phyloP scores from a whole-genome alignment of 2,113 vertebrate genomes.

The Pandion haliaetus region DNA sequence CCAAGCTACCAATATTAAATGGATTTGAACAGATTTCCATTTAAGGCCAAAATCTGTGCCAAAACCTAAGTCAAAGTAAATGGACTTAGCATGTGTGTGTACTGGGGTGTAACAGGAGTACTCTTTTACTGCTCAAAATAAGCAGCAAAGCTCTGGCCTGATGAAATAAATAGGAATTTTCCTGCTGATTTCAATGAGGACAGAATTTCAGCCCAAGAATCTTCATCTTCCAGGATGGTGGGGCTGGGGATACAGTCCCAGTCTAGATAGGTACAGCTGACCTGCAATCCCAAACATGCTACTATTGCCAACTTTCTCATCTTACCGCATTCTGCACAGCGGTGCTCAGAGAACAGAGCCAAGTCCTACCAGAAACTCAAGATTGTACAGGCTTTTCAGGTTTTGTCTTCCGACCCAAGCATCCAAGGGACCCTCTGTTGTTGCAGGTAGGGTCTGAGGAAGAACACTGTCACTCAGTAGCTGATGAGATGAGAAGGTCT shows the following conservation, averaged over 20 bases:
- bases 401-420: background rate
- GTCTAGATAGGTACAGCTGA: rapidly evolving
- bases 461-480: background rate
- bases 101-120: background rate
- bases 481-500: background rate
- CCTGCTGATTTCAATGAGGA: background rate
- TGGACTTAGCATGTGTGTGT: background rate
- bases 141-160: background rate
- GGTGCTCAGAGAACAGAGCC: background rate
- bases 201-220: background rate
- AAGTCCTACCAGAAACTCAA: background rate
- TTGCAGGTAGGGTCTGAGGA: background rate
- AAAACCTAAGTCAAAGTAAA: background rate
- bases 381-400: background rate
- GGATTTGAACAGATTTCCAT: background rate
- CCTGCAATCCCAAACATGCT: background rate
- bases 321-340: background rate
- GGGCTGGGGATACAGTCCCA: background rate
- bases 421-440: background rate
- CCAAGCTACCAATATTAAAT: background rate
- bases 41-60: background rate
- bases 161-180: background rate
- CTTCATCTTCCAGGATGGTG: background rate
- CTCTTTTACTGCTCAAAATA: background rate
- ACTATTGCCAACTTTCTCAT: background rate